These are phyloP conservation scores for Iselma pallidipennis DNA, from an alignment of 2,888 invertebrate genomes.

Conservation along the genomic window DNA sequence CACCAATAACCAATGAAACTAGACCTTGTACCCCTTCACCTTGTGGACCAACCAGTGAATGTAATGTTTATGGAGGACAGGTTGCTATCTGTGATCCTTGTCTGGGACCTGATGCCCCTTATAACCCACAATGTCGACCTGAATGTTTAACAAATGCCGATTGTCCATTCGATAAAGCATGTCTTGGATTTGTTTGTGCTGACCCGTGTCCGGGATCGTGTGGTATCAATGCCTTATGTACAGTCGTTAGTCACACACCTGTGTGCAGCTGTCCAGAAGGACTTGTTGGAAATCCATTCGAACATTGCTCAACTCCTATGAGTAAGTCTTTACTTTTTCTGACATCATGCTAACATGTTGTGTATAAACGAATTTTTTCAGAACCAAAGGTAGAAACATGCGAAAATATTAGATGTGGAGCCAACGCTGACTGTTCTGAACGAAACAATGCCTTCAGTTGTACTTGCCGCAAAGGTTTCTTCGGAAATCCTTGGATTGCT, in stretches of 20 bases:
- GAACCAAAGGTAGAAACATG: conserved; percentile 62
- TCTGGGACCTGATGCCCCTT: conserved; percentile 66
- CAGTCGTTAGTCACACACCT: conserved; percentile 72
- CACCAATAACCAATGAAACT: conserved; percentile 61
- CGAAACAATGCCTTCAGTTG: conserved; percentile 69
- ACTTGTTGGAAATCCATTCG: conserved; percentile 76
- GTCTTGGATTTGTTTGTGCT: conserved; percentile 72
- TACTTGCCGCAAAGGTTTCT: conserved; percentile 73
- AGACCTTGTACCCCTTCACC: conserved; percentile 78
- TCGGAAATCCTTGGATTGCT: conserved; percentile 77
- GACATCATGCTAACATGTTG: background rate
- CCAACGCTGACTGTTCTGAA: conserved; percentile 72
- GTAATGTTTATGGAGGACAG: conserved; percentile 72
- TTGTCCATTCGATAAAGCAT: conserved; percentile 77
- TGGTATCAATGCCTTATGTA: conserved; percentile 73
- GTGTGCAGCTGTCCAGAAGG: conserved; percentile 72
- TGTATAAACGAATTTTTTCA: conserved; percentile 12
- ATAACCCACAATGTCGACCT: conserved; percentile 76
- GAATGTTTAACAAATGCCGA: conserved; percentile 82
- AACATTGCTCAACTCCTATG: conserved; percentile 67
- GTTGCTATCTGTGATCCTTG: conserved; percentile 83
- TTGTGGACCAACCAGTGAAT: conserved; percentile 69
- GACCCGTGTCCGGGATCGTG: conserved; percentile 83
- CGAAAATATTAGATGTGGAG: conserved; percentile 71
- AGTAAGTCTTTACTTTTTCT: conserved; percentile 57